Conservation (phyloP, 1,140 invertebrate species). For the Drosophila bifasciata region DNA sequence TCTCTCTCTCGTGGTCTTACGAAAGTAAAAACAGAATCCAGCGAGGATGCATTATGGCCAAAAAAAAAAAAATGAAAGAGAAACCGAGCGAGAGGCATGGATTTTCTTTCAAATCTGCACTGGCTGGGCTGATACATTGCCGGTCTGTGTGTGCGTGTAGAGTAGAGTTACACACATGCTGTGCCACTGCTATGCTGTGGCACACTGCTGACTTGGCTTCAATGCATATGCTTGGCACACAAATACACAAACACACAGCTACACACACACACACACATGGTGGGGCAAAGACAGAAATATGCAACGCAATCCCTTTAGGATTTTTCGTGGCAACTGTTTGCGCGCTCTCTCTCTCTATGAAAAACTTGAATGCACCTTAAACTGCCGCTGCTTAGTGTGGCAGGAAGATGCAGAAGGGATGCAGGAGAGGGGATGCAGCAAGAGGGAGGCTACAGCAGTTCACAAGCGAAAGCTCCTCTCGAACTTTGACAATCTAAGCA, state of each 20-base stretch:
- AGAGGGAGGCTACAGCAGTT: too few species aligned
- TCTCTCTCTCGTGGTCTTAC: slow-evolving; percentile 14
- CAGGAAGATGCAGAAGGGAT: slow-evolving; percentile 8
- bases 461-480: slow-evolving; percentile 36
- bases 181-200: too few species aligned
- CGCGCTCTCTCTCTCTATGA: slow-evolving; percentile 46
- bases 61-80: too few species aligned
- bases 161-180: slow-evolving; percentile 21
- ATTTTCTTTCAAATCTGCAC: slow-evolving; percentile 45
- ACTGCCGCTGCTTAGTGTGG: slow-evolving; percentile 10
- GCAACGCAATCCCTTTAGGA: slow-evolving; percentile 50
- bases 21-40: slow-evolving; percentile 63
- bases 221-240: slow-evolving; percentile 45
- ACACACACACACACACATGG: slow-evolving; percentile 11
- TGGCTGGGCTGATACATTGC: slow-evolving; percentile 39
- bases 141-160: slow-evolving; percentile 23
- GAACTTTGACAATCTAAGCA: slow-evolving; percentile 81
- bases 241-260: slow-evolving; percentile 22
- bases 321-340: slow-evolving; percentile 56
- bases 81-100: slow-evolving; percentile 36
- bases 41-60: slow-evolving; percentile 40
- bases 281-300: slow-evolving; percentile 42
- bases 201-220: slow-evolving; percentile 31
- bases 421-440: too few species aligned
- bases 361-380: slow-evolving; percentile 71